These are phyloP conservation scores for Diadema setosum DNA, from an alignment of 35 echinoderm and acorn worm genomes.

Conservation along the genomic window DNA sequence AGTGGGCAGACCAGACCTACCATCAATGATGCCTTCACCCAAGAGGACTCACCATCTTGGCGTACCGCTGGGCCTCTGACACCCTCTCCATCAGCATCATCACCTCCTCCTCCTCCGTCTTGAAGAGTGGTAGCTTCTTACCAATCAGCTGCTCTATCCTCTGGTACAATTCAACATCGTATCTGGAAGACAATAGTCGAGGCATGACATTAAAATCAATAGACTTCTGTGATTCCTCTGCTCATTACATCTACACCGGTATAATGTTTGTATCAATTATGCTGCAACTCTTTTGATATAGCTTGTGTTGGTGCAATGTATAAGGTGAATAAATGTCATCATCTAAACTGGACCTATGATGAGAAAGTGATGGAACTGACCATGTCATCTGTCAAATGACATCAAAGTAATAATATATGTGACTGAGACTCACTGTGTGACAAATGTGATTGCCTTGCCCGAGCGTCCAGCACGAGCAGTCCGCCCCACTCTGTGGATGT, in stretches of 20 bases:
- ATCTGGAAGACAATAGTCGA: no score
- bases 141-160: slow-evolving; percentile 96
- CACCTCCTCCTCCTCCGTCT: slow-evolving; percentile 88
- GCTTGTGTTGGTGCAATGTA: background rate
- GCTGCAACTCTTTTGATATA: background rate
- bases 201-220: no score
- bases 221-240: no score
- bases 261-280: background rate
- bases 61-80: slow-evolving; percentile 84
- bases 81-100: slow-evolving; percentile 98
- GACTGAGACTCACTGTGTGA: slow-evolving; percentile 97
- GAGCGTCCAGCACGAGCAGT: slow-evolving; percentile 86
- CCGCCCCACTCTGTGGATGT: slow-evolving; percentile 90
- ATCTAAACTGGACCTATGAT: no score
- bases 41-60: slow-evolving; percentile 67
- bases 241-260: background rate
- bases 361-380: no score
- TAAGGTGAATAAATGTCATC: no score
- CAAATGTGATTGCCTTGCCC: slow-evolving; percentile 90
- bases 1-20: no score
- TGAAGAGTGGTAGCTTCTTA: slow-evolving; percentile 87
- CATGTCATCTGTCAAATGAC: no score
- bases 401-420: no score
- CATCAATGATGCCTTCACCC: background rate
- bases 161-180: slow-evolving; percentile 97